Conservation (phyloP, 2,113 vertebrate genomes). For the Ammospiza nelsoni region DNA sequence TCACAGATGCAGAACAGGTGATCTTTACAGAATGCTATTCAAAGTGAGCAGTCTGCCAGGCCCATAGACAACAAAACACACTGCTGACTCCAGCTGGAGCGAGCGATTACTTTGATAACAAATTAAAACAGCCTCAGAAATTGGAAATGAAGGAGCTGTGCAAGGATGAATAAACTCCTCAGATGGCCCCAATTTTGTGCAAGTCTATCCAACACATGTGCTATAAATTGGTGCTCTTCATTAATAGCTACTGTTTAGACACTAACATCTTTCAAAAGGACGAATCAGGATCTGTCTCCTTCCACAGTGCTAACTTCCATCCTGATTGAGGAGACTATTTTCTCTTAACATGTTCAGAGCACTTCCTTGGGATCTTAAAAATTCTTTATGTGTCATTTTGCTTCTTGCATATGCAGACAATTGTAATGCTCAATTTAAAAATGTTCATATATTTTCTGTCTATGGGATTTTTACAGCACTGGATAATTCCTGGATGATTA, state of each 20-base stretch:
- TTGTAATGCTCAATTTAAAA: constrained; percentile 76
- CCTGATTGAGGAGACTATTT: constrained; percentile 76
- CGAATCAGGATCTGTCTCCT: constrained; percentile 42
- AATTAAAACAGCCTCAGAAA: constrained; percentile 81
- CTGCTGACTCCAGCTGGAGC: constrained; percentile 70
- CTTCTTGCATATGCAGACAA: constrained; percentile 73
- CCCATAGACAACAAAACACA: constrained; percentile 69
- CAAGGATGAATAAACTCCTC: constrained; percentile 68
- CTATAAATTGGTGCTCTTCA: constrained; percentile 75
- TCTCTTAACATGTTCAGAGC: constrained; percentile 67
- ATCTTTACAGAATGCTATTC: constrained; percentile 76
- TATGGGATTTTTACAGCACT: constrained; percentile 74
- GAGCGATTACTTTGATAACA: constrained; percentile 81
- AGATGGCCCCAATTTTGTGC: constrained; percentile 53
- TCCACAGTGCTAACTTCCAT: constrained; percentile 65
- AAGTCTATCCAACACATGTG: constrained; percentile 68
- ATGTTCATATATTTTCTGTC: constrained; percentile 78
- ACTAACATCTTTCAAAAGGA: constrained; percentile 69
- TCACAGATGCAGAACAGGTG: constrained; percentile 80
- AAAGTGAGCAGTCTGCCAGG: constrained; percentile 73
- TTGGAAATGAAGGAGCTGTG: constrained; percentile 76
- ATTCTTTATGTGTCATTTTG: constrained; percentile 78
- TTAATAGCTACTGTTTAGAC: constrained; percentile 74
- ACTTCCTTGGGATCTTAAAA: constrained; percentile 77
- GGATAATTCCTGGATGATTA: constrained; percentile 81